Evolutionary conservation across 2,113 vertebrate species (phyloP).

Genomic region (Oncorhynchus mykiss): DNA sequence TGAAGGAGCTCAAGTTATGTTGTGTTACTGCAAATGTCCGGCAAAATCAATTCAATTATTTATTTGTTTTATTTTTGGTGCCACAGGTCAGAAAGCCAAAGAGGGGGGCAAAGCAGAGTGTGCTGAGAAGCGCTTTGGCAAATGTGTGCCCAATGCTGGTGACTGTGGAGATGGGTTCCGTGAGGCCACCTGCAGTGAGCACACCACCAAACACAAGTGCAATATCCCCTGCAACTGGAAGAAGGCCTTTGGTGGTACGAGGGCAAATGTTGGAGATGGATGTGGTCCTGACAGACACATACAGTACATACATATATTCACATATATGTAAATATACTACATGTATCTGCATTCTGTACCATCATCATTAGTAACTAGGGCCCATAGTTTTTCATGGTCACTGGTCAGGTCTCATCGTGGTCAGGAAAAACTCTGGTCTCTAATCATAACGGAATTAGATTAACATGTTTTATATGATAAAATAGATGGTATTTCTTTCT

Average conservation of each 20-base stretch:
- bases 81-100: conserved; percentile 52
- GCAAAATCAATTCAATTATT: too few relatives aligned
- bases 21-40: too few relatives aligned
- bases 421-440: too few relatives aligned
- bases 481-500: conserved; percentile 6
- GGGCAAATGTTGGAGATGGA: not conserved
- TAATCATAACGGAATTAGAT: too few relatives aligned
- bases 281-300: too few relatives aligned
- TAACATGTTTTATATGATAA: too few relatives aligned
- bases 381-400: too few relatives aligned
- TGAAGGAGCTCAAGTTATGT: too few relatives aligned
- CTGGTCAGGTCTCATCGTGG: too few relatives aligned
- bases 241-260: conserved; percentile 92
- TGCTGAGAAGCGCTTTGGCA: conserved; percentile 81
- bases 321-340: too few relatives aligned
- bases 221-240: conserved; percentile 98
- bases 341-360: not conserved
- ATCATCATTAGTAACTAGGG: too few relatives aligned
- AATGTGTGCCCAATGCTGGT: conserved; percentile 82
- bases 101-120: conserved; percentile 77
- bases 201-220: conserved; percentile 84
- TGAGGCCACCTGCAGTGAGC: conserved; percentile 82
- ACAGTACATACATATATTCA: too few relatives aligned
- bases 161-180: conserved; percentile 88
- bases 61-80: conserved; percentile 22